Evolutionary conservation across 2,888 invertebrate genomes (phyloP).

Genomic region (Camptogramma bilineatum): DNA sequence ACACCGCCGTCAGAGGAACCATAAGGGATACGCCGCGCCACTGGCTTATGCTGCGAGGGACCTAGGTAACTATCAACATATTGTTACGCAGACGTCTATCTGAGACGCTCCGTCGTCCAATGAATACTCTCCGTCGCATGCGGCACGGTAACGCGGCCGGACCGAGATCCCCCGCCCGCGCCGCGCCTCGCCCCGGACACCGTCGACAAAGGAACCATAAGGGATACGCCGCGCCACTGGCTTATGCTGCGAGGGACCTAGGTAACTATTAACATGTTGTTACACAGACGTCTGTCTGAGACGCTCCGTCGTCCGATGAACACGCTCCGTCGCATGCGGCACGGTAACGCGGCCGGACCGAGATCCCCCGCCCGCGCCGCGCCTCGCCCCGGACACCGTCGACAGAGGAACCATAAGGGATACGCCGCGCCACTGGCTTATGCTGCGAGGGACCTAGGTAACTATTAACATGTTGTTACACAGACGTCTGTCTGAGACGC

Average conservation of each 20-base stretch:
- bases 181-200: no score
- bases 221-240: conserved; percentile 69
- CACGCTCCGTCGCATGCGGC: conserved; percentile 92
- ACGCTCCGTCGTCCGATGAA: conserved; percentile 88
- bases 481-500: conserved; percentile 94
- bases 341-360: conserved; percentile 55
- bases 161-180: conserved; percentile 51
- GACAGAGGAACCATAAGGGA: no score
- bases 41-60: conserved; percentile 61
- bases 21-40: conserved; percentile 75
- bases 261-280: conserved; percentile 61
- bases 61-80: no score
- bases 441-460: conserved; percentile 69
- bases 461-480: conserved; percentile 23
- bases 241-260: conserved; percentile 62
- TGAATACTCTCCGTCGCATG: conserved; percentile 95
- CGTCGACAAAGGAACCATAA: no score
- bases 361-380: conserved; percentile 51
- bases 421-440: conserved; percentile 69
- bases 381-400: no score
- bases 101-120: conserved; percentile 84
- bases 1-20: conserved; percentile 62
- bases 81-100: conserved; percentile 89
- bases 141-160: conserved; percentile 56
- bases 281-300: conserved; percentile 91